phyloP scores from a whole-genome alignment of 2,113 vertebrate genomes.

The Cyphomyrus plagiostoma region DNA sequence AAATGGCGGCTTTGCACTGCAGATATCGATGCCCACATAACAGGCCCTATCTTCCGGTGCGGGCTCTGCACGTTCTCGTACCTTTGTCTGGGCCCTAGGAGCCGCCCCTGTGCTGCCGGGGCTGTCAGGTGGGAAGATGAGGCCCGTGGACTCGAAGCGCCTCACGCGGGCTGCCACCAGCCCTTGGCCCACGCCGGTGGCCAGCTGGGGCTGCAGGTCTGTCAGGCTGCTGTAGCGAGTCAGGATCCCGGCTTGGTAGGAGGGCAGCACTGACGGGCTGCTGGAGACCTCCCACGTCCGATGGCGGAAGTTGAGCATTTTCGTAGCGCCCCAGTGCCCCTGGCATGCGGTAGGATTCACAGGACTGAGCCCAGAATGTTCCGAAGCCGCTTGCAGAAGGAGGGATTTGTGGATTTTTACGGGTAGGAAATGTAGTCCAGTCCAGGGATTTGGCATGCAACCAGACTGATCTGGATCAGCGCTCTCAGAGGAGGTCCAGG shows the following conservation, averaged over 20 bases:
- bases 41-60: not conserved
- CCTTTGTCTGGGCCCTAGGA: not conserved
- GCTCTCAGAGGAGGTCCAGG: not conserved
- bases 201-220: conserved; percentile 6
- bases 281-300: conserved; percentile 39
- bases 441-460: not conserved
- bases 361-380: not conserved
- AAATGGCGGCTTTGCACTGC: not conserved
- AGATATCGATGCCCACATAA: not conserved
- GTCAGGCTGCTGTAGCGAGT: conserved; percentile 30
- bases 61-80: not conserved
- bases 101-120: not conserved
- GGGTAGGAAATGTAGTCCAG: not conserved
- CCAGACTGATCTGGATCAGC: not conserved
- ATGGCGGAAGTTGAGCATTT: conserved; percentile 38
- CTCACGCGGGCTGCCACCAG: conserved; percentile 34
- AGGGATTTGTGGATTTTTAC: not conserved
- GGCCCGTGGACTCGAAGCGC: conserved; percentile 18
- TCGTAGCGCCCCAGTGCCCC: not conserved
- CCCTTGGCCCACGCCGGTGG: not conserved
- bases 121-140: not conserved
- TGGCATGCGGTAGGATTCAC: not conserved
- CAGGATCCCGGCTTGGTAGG: conserved; percentile 16
- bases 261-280: not conserved
- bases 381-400: not conserved